phyloP scores from a whole-genome alignment of 2,797 vertebrate species.

The Enteromius argenteus region DNA sequence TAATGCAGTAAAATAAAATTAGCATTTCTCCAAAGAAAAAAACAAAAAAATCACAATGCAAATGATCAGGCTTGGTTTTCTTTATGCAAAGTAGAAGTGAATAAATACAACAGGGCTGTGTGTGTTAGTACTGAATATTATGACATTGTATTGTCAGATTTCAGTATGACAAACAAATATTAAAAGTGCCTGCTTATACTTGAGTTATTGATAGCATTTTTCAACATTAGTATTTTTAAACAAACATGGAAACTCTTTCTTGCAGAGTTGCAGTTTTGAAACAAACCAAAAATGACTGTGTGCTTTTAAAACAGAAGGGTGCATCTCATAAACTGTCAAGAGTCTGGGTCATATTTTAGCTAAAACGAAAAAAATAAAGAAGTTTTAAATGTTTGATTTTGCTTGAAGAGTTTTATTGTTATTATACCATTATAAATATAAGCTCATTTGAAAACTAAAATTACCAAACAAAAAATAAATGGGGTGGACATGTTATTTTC shows the following conservation, averaged over 20 bases:
- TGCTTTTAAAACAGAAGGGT: background rate
- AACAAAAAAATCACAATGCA: background rate
- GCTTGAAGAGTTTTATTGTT: background rate
- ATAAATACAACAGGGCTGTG: background rate
- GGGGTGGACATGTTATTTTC: too few relatives aligned
- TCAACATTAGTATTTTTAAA: background rate
- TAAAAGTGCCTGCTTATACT: background rate
- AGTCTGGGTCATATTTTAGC: background rate
- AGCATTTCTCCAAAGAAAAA: too few relatives aligned
- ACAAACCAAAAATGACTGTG: background rate
- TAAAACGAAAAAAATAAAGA: background rate
- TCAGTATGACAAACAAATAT: conserved; percentile 29
- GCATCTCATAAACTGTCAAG: background rate
- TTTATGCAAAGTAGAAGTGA: background rate
- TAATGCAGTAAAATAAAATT: background rate
- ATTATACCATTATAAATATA: background rate
- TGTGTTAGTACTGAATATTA: background rate
- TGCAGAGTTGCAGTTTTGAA: background rate
- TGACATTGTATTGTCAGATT: conserved; percentile 19
- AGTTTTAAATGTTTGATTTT: background rate
- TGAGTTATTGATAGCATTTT: background rate
- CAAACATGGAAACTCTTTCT: background rate
- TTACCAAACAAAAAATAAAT: background rate
- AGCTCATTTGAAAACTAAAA: background rate
- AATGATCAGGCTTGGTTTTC: background rate